phyloP scores from a whole-genome alignment of 2,797 vertebrate genomes.

The Bradypus variegatus region DNA sequence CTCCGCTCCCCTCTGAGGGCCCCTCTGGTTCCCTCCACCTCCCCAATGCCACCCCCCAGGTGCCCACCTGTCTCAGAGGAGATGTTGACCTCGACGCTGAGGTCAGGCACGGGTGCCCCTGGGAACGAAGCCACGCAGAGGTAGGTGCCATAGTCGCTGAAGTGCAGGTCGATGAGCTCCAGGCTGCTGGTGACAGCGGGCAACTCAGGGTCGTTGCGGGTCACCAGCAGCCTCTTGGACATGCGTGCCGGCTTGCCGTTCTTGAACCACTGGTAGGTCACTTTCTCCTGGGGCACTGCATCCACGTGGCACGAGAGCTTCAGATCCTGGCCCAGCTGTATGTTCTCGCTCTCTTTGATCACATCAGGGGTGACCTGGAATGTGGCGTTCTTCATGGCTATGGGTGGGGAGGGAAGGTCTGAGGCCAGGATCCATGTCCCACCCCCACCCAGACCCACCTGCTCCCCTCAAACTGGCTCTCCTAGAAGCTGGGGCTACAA shows the following conservation, averaged over 20 bases:
- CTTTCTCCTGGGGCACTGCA: slow-evolving; percentile 95
- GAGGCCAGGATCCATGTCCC: neutral
- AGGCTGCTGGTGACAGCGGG: slow-evolving; percentile 92
- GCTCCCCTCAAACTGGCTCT: neutral
- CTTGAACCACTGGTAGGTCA: slow-evolving; percentile 98
- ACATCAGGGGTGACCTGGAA: slow-evolving; percentile 98
- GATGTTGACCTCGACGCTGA: slow-evolving; percentile 95
- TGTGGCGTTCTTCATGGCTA: slow-evolving; percentile 93
- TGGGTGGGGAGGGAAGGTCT: neutral
- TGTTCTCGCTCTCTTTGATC: slow-evolving; percentile 96
- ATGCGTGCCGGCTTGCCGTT: slow-evolving; percentile 83
- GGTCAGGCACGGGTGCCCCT: slow-evolving; percentile 84
- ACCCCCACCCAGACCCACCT: neutral
- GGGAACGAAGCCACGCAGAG: slow-evolving; percentile 91
- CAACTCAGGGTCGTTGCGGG: slow-evolving; percentile 93
- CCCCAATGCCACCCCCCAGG: neutral
- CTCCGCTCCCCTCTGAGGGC: neutral
- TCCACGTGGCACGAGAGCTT: slow-evolving; percentile 97
- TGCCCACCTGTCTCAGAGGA: slow-evolving; percentile 92
- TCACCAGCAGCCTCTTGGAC: slow-evolving; percentile 88
- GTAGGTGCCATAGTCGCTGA: slow-evolving; percentile 95
- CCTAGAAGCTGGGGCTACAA: neutral
- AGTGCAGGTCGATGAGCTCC: slow-evolving; percentile 96
- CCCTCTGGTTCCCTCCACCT: neutral
- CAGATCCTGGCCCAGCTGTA: slow-evolving; percentile 96